A percentile compares a stretch with the other conserved stretches of the same genome.
Evolutionary conservation across 2,797 vertebrate genomes (phyloP).

Genomic region (Nyctalus aviator): DNA sequence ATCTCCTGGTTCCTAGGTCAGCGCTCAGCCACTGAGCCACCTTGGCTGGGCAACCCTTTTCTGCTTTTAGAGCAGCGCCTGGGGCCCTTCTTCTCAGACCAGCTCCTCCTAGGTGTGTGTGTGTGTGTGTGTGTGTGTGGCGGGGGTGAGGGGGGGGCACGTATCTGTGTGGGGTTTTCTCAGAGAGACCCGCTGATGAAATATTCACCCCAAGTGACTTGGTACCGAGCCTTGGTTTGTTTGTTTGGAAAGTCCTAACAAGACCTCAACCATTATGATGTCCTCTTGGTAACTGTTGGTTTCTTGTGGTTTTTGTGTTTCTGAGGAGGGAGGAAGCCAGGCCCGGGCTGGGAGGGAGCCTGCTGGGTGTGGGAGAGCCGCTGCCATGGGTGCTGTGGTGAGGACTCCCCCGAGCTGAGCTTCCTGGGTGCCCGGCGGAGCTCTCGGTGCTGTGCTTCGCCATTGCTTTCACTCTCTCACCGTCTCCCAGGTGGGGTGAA

Average conservation of each 20-base stretch:
- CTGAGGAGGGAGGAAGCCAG: background rate
- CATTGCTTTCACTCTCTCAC: background rate
- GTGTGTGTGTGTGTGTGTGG: background rate
- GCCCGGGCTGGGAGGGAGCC: background rate
- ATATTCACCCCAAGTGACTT: background rate
- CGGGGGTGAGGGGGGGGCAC: background rate
- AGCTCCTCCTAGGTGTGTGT: background rate
- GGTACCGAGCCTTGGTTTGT: conserved; percentile 21
- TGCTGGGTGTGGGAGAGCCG: background rate
- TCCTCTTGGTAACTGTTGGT: background rate
- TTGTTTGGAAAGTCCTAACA: conserved; percentile 51
- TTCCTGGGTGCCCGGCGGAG: background rate
- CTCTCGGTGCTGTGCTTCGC: background rate
- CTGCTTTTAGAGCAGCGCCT: background rate
- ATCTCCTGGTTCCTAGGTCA: too few species aligned
- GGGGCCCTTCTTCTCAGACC: background rate
- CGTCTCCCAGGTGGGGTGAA: background rate
- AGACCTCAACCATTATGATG: background rate
- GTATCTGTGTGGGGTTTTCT: accelerated
- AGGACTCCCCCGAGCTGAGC: accelerated
- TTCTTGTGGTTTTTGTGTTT: conserved; percentile 62
- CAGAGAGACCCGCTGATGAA: conserved; percentile 35
- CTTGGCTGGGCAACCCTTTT: background rate
- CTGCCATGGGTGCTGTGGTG: background rate
- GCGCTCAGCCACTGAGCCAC: too few species aligned